Evolutionary conservation across 2,113 vertebrate species (phyloP), one percentile per base, ranked within the genome.

Genomic region (Scolopax mira): DNA sequence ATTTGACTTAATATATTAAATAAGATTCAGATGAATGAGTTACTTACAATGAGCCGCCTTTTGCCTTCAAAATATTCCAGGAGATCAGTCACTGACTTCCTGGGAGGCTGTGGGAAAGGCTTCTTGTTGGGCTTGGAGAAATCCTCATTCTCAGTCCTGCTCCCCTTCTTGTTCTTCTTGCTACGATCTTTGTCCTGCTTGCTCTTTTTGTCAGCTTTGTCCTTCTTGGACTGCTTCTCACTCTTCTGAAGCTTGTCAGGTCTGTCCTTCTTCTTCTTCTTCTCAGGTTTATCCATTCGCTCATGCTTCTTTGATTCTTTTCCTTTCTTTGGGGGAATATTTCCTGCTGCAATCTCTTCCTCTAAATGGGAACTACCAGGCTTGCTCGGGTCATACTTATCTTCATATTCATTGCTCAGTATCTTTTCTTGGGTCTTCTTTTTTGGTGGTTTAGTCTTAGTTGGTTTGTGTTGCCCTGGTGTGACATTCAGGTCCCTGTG

Each of bases 31-130:
- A 69, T 70, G 19, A 70, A 90, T 0, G 1, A 78, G 48, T 77
- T 94, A 99, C 99, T 99, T 98, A 99, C 99, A 83, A 99, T 97
- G 48, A 99, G 98, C 24, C 99, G 97, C 78, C 99, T 98, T 96
- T 98, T 98, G 97, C 98, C 99, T 97, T 99, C 99, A 97, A 99
- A 99, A 96, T 99, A 98, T 42, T 98, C 98, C 97, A 99, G 96
- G 87, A 99, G 98, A 64, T 98, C 97, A 2, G 96, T 88, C 94
- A 98, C 97, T 1, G 98, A 96, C 95, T 98, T 98, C 82, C 97
- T 98, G 7, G 98, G 97, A 35, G 86, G 89, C 39, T 90, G 97
- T 9, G 98, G 44, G 44, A 97, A 96, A 24, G 97, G 97, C 88
- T 97, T 99, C 66, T 98, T 97, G 8, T 98, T 97, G 46, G 98